Evolutionary conservation across 2,888 invertebrate genomes (phyloP).

Genomic region (Trissolcus brochymenae): DNA sequence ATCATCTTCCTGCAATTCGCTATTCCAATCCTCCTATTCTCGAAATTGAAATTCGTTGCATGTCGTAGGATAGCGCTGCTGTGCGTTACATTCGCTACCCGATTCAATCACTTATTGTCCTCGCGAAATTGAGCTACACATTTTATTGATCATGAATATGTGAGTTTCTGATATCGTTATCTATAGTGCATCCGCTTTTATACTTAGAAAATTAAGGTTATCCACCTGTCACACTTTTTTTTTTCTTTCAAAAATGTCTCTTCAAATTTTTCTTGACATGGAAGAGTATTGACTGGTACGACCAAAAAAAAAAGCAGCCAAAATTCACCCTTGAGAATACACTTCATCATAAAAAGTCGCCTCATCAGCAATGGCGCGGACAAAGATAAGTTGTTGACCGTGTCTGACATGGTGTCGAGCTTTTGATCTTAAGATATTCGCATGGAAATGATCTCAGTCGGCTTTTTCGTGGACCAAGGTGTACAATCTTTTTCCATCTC

Average conservation of each 20-base stretch:
- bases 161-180: background rate
- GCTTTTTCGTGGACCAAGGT: constrained; percentile 10
- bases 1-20: constrained; percentile 47
- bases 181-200: background rate
- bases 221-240: no score
- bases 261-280: no score
- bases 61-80: constrained; percentile 18
- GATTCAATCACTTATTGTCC: constrained; percentile 65
- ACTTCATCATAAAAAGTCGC: no score
- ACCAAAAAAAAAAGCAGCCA: background rate
- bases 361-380: no score
- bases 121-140: constrained; percentile 21
- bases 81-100: constrained; percentile 59
- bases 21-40: background rate
- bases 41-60: constrained; percentile 55
- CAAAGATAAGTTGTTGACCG: constrained; percentile 11
- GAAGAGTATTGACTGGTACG: no score
- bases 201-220: background rate
- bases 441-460: constrained; percentile 17
- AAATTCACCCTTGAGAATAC: constrained; percentile 1
- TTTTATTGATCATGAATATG: constrained; percentile 29
- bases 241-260: no score
- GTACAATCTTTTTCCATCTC: constrained; percentile 33
- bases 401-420: constrained; percentile 10
- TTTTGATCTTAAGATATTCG: constrained; percentile 35